Conservation (phyloP, 2,797 vertebrate genomes). For the Aeoliscus strigatus region DNA sequence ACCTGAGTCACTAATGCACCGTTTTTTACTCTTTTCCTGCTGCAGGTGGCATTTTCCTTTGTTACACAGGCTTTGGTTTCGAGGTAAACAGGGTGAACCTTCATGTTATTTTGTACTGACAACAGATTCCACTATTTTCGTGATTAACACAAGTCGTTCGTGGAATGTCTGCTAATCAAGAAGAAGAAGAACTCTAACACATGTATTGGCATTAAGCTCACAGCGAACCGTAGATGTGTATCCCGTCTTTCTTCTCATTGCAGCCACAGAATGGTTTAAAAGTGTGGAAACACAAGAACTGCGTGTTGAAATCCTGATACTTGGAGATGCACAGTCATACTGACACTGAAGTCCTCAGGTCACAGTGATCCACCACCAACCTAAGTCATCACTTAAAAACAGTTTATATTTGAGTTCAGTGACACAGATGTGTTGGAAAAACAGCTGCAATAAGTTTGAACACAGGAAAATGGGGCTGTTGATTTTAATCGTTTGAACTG, state of each 20-base stretch:
- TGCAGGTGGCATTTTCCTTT: constrained; percentile 44
- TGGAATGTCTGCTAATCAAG: constrained; percentile 30
- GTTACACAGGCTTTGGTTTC: constrained; percentile 67
- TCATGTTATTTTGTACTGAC: constrained; percentile 43
- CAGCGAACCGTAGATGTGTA: constrained; percentile 24
- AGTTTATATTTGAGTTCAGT: constrained; percentile 67
- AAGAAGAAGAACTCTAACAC: background rate
- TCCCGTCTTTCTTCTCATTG: constrained; percentile 15
- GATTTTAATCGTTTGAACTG: constrained; percentile 45
- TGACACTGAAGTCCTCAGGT: constrained; percentile 59
- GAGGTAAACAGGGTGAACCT: constrained; percentile 71
- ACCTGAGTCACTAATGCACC: constrained; percentile 57
- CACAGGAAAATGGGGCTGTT: constrained; percentile 59
- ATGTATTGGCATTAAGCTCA: constrained; percentile 29
- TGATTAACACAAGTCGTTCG: too few relatives aligned
- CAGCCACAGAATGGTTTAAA: constrained; percentile 36
- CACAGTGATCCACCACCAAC: constrained; percentile 49
- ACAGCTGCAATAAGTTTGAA: too few relatives aligned
- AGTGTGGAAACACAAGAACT: constrained; percentile 41
- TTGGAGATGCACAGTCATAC: constrained; percentile 45
- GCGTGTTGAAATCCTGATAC: constrained; percentile 48
- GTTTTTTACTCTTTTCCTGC: constrained; percentile 29
- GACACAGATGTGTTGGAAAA: constrained; percentile 53
- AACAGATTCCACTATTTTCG: constrained; percentile 52
- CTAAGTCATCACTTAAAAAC: constrained; percentile 60